A percentile compares a stretch with the other conserved stretches of the same genome.
Conservation (phyloP, 2,888 invertebrate genomes). For the Oscheius onirici region DNA sequence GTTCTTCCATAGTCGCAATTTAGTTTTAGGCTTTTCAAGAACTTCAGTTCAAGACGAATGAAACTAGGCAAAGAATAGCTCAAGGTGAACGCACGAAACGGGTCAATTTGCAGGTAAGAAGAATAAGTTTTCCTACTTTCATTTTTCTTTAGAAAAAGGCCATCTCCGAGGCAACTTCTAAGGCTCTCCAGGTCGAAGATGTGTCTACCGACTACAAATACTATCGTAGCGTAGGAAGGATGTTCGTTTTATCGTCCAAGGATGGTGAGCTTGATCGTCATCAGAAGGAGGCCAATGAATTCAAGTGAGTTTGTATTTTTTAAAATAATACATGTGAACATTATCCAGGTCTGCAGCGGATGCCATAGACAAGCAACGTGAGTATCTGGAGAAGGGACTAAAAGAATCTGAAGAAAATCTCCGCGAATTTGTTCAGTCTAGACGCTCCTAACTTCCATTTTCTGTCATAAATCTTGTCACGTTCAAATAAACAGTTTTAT, state of each 20-base stretch:
- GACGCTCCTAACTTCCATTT: constrained; percentile 29
- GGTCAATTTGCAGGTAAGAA: constrained; percentile 36
- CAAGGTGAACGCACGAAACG: constrained; percentile 49
- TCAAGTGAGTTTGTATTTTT: constrained; percentile 35
- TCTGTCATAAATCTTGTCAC: neutral
- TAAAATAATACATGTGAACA: neutral
- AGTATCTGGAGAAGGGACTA: constrained; percentile 83
- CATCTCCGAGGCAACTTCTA: constrained; percentile 41
- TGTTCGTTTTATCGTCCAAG: constrained; percentile 51
- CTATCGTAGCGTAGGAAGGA: constrained; percentile 51
- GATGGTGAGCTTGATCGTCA: constrained; percentile 45
- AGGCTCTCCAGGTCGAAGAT: constrained; percentile 28
- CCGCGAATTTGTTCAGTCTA: constrained; percentile 72
- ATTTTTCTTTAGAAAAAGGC: constrained; percentile 37
- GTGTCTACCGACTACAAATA: constrained; percentile 34
- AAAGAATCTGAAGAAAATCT: constrained; percentile 87
- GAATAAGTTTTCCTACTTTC: neutral
- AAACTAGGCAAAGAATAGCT: constrained; percentile 47
- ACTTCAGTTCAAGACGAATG: constrained; percentile 54
- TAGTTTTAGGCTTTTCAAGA: constrained; percentile 55
- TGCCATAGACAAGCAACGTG: constrained; percentile 79
- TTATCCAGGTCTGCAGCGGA: constrained; percentile 43
- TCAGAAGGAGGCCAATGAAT: constrained; percentile 41
- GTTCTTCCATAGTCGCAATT: constrained; percentile 1
- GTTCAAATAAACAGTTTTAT: too few species aligned